Conservation (phyloP, 2,113 vertebrate genomes). For the Falcunculus frontatus region DNA sequence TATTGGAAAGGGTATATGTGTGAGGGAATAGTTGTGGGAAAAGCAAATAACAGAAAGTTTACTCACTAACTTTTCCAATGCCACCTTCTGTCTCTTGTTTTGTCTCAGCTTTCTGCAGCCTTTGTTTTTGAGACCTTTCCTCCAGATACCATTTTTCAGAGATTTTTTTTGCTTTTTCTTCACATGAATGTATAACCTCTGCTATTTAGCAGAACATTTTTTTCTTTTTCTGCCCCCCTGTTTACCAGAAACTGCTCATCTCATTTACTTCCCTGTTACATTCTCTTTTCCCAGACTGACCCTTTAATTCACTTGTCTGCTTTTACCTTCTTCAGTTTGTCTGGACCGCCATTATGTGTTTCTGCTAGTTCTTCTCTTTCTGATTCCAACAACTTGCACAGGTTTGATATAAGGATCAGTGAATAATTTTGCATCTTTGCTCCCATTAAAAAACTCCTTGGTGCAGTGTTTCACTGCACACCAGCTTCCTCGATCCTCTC, state of each 20-base stretch:
- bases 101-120: background rate
- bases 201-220: background rate
- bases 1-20: background rate
- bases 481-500: background rate
- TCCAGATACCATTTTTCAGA: background rate
- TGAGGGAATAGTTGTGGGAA: background rate
- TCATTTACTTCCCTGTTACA: background rate
- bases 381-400: background rate
- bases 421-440: background rate
- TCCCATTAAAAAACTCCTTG: accelerated
- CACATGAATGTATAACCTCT: background rate
- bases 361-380: background rate
- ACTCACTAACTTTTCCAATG: background rate
- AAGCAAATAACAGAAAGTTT: background rate
- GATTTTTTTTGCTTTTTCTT: background rate
- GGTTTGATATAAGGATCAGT: background rate
- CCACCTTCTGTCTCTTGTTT: background rate
- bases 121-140: background rate
- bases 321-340: background rate
- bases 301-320: background rate
- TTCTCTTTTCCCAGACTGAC: background rate
- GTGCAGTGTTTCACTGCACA: background rate
- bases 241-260: background rate
- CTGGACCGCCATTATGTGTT: accelerated
- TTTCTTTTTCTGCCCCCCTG: background rate